Base-by-base conservation (phyloP, 2,888 invertebrate species). In the Acanthosepion esculentum region DNA sequence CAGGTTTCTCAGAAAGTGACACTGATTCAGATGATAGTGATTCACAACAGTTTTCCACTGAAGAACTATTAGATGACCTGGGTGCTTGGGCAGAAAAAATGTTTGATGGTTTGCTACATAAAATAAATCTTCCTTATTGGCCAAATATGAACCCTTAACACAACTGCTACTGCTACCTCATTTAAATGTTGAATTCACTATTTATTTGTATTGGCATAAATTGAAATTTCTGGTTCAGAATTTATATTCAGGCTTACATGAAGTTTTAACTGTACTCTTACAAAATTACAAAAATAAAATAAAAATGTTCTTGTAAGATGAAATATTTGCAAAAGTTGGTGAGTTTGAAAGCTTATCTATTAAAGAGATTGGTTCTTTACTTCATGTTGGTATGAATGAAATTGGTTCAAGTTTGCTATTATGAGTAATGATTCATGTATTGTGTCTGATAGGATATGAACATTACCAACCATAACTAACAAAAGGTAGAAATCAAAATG, bases 81-180 rank as follows among this genome's bases (percentile, higher is more conserved):
- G 98, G 99, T 94, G 99, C 99, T 98, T 99, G 99, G 99, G 98
- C 99, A 97, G 99, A 99, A 97, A 98, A 99, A 50, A 98, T 99
- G 95, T 99, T 99, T 97, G 99, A 99, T 97, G 99, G 99, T 95
- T 98, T 98, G 95, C 99, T 99, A 15, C 98, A 99, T 97, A 98
- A 99, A 96, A 99, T 99, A 98, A 98, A 99, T 97, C 98, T 99
- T 96, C 99, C 99, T 98, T 99, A 99, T 98, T 99, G 99, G 99
- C 99, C 99, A 12, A 96, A 96, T 91, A 96, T 97, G 96, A n/a
- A 93, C 20, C 53, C 29, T 15, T 93, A 93, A 93, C 1, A n/a
- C n/a, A 78, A 78, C 78, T 78, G n/a, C 78, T 29, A 29, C 78
- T 78, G 78, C n/a, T 29, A n/a, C 78, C n/a, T n/a, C 78, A 10